Evolutionary conservation across 2,797 vertebrate species (phyloP).

Genomic region (Anguilla megastoma): DNA sequence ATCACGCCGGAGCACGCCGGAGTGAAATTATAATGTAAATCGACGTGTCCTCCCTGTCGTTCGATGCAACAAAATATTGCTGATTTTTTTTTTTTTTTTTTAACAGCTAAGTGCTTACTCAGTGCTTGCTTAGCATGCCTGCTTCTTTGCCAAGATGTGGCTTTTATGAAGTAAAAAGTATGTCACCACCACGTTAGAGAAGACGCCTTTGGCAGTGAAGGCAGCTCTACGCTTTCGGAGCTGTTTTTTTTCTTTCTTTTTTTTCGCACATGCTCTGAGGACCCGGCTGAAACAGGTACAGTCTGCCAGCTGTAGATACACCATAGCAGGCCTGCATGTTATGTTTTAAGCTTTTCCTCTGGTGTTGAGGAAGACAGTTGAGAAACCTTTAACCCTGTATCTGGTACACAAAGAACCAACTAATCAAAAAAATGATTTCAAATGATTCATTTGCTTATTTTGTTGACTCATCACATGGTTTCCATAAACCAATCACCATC

Average conservation of each 20-base stretch:
- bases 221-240: background rate
- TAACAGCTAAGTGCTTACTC: background rate
- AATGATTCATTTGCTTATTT: background rate
- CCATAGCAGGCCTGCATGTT: background rate
- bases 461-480: background rate
- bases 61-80: background rate
- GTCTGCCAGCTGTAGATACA: background rate
- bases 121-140: background rate
- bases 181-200: background rate
- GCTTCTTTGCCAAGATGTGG: background rate
- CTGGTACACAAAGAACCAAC: background rate
- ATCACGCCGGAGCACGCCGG: background rate
- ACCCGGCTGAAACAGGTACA: background rate
- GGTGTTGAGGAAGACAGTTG: background rate
- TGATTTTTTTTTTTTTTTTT: background rate
- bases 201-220: background rate
- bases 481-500: background rate
- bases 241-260: background rate
- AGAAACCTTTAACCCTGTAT: background rate
- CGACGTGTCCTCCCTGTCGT: background rate
- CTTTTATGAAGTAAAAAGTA: background rate
- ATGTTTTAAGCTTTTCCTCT: background rate
- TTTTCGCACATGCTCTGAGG: background rate
- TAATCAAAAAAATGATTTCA: background rate
- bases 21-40: conserved; percentile 3